These are phyloP conservation scores for Struthio camelus DNA, from an alignment of 2,113 vertebrate species.

Conservation along the genomic window DNA sequence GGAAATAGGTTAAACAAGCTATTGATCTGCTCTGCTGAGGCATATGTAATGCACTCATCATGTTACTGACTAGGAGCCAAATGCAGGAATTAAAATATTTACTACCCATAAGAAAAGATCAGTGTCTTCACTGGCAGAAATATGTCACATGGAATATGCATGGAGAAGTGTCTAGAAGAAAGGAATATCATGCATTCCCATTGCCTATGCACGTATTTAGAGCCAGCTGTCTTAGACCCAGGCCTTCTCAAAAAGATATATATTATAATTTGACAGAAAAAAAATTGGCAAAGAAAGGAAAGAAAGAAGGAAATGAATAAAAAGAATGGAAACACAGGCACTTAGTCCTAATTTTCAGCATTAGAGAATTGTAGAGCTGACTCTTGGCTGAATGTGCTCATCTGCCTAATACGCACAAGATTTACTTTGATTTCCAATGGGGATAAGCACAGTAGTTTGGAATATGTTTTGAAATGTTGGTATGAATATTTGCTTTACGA, in stretches of 20 bases:
- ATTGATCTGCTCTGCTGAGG: background rate
- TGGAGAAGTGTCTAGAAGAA: background rate
- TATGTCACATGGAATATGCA: accelerated
- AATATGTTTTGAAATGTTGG: background rate
- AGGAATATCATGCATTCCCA: accelerated
- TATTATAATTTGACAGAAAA: background rate
- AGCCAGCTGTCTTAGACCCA: background rate
- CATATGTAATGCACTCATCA: background rate
- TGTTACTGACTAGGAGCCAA: background rate
- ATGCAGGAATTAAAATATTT: background rate
- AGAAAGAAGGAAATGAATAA: background rate
- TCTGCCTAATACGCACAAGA: background rate
- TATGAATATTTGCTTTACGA: background rate
- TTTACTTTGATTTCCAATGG: background rate
- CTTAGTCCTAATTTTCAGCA: background rate
- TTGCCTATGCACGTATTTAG: background rate
- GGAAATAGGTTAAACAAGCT: background rate
- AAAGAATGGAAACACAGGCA: background rate
- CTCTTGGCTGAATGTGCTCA: background rate
- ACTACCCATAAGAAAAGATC: background rate
- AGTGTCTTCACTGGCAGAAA: background rate
- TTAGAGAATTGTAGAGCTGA: background rate
- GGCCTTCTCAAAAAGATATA: background rate
- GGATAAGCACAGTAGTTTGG: background rate
- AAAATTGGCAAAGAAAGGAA: background rate